Evolutionary conservation across 2,888 invertebrate species (phyloP), one percentile per base, ranked within the genome.

Genomic region (Dicyrtomina minuta): DNA sequence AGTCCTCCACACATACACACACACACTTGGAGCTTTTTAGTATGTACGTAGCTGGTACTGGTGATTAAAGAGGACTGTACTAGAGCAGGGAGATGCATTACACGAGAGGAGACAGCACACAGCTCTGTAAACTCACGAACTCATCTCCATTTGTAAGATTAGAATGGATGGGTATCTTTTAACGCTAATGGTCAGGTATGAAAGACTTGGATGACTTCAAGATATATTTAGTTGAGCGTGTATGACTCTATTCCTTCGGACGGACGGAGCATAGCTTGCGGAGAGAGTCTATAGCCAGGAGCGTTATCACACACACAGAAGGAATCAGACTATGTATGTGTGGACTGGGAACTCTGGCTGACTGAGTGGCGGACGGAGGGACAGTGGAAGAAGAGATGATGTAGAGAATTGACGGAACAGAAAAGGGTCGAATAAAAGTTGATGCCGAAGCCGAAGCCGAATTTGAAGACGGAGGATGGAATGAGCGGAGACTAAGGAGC

Each of bases 161-260:
- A 65, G 65, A 65, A 53, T 43, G 65, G 44, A 65, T 65, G 55
- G 41, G 20, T 65, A 65, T 65, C 65, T 65, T 65, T 58, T 66
- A 61, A 53, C 39, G 51, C 67, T 70, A 70, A 70, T 70, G 62
- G 66, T 58, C 59, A 55, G 62, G 49, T 62, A 56, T 66, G 66
- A 60, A 66, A 70, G 65, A 56, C 51, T 51, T 53, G 64, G 64
- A 64, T 64, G 64, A 64, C 51, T 51, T 64, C 49, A 51, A 53
- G 39, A 51, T 33, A 64, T 51, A 51, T 51, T 64, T 39, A 39
- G 41, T 58, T 58, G 58, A 64, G 49, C 46, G 27, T 51, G n/a
- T 51, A 51, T 49, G 33, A 33, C 33, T 33, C 33, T 33, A 33
- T 33, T 33, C 33, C 4, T 33, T 33, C 33, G 4, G 33, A 33